Evolutionary conservation across 2,113 vertebrate species (phyloP).

Genomic region (Daboia siamensis): DNA sequence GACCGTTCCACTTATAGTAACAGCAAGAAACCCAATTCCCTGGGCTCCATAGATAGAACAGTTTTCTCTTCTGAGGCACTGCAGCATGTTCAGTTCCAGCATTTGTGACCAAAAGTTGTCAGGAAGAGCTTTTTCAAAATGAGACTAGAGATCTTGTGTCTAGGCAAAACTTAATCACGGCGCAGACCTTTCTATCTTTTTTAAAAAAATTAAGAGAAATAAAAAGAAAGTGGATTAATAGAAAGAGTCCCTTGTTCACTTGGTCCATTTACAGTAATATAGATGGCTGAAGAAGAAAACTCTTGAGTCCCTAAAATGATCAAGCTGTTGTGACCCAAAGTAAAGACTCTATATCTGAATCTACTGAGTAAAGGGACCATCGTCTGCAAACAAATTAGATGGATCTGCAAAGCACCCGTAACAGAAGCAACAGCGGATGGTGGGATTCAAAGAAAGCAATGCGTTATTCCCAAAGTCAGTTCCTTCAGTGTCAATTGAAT

Average conservation of each 20-base stretch:
- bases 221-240: neutral
- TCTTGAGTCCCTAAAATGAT: neutral
- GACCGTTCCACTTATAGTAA: too few species aligned
- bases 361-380: neutral
- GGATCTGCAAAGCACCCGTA: neutral
- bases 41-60: too few species aligned
- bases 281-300: neutral
- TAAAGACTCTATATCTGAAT: neutral
- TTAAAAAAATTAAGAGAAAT: neutral
- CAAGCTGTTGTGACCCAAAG: neutral
- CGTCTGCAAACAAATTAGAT: neutral
- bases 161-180: neutral
- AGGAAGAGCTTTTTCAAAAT: neutral
- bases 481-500: neutral
- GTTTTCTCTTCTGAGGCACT: too few species aligned
- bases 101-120: too few species aligned
- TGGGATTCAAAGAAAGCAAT: neutral
- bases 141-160: neutral
- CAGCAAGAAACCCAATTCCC: too few species aligned
- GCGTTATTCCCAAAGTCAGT: neutral
- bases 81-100: too few species aligned
- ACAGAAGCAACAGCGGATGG: neutral
- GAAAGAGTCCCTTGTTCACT: neutral
- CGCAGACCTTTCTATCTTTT: neutral
- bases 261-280: neutral